phyloP scores from a whole-genome alignment of 2,888 invertebrate genomes.

The Rhagium mordax region DNA sequence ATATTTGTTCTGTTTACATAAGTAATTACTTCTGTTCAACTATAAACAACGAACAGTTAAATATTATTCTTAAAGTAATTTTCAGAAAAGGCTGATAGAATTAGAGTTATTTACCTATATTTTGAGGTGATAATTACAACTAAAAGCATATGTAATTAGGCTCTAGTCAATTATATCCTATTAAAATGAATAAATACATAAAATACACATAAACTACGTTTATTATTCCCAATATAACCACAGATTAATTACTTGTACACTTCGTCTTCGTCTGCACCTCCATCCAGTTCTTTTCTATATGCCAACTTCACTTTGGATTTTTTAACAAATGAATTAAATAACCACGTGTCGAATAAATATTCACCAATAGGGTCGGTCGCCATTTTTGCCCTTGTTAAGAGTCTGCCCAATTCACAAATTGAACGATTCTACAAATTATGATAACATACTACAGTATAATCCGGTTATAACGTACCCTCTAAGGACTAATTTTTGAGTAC shows the following conservation, averaged over 20 bases:
- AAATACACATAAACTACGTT: neutral
- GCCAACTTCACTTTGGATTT: conserved; percentile 52
- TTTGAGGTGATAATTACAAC: neutral
- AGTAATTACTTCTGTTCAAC: neutral
- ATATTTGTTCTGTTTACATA: neutral
- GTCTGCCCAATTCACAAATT: conserved; percentile 61
- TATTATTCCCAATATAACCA: neutral
- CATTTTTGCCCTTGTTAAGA: conserved; percentile 60
- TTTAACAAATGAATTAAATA: conserved; percentile 60
- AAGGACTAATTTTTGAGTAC: no score
- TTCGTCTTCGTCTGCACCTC: conserved; percentile 25
- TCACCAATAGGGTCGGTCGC: conserved; percentile 56
- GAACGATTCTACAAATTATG: conserved; percentile 59
- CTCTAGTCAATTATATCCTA: conserved; percentile 21
- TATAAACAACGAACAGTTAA: no score
- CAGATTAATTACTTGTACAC: conserved; percentile 53
- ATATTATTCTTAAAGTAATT: neutral
- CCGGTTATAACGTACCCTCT: no score
- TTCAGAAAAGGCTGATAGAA: neutral
- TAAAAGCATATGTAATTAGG: conserved; percentile 7
- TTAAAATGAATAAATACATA: conserved; percentile 13
- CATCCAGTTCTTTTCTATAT: conserved; percentile 48
- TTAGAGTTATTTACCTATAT: neutral
- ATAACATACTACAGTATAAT: neutral
- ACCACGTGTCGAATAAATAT: conserved; percentile 64